phyloP scores from a whole-genome alignment of 2,113 vertebrate species.

The Pica pica region DNA sequence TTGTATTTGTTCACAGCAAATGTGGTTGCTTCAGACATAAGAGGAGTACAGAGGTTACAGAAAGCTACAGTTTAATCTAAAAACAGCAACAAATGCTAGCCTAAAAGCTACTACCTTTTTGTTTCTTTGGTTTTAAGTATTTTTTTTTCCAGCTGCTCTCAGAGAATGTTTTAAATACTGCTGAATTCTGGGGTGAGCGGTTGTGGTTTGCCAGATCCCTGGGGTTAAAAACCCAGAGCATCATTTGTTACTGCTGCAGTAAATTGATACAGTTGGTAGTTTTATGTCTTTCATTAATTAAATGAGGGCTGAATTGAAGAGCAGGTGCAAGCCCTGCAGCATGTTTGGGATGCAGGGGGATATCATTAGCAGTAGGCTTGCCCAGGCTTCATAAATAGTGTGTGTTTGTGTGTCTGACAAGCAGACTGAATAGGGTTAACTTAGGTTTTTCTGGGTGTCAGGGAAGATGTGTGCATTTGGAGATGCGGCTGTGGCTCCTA shows the following conservation, averaged over 20 bases:
- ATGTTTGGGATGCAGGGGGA: neutral
- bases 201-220: neutral
- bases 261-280: constrained; percentile 16
- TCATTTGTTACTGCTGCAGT: neutral
- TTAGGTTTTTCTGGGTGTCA: neutral
- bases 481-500: neutral
- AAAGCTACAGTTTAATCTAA: neutral
- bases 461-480: neutral
- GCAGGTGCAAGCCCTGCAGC: neutral
- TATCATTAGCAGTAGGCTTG: neutral
- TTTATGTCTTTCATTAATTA: constrained; percentile 34
- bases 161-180: neutral
- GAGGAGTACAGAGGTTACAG: neutral
- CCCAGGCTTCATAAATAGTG: neutral
- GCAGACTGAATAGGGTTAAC: neutral
- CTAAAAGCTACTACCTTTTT: neutral
- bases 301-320: neutral
- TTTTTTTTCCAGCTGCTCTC: neutral
- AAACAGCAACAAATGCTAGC: neutral
- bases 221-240: neutral
- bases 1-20: neutral
- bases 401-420: neutral
- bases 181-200: neutral
- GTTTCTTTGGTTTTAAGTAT: neutral
- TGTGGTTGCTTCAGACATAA: neutral